Conservation (phyloP, 1,140 invertebrate genomes). For the Drosophila malerkotliana region DNA sequence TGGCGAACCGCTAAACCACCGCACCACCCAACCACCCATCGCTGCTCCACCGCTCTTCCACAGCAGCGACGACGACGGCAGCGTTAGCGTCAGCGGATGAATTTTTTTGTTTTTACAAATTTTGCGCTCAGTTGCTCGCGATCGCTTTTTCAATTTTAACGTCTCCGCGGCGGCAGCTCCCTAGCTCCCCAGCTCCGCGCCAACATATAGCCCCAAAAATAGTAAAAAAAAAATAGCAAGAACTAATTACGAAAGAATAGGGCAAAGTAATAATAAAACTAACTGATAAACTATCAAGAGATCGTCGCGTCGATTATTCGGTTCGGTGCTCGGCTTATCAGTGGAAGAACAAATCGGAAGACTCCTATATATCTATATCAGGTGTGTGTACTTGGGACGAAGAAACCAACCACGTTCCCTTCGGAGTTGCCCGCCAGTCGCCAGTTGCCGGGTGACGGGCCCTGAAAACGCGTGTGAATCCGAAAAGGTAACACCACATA, state of each 20-base stretch:
- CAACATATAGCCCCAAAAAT: slow-evolving; percentile 1
- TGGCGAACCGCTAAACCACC: slow-evolving; percentile 1
- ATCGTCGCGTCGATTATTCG: not conserved
- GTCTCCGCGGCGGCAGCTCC: slow-evolving; percentile 44
- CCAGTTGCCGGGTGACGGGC: slow-evolving; percentile 43
- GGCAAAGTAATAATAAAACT: not conserved
- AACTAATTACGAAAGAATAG: not conserved
- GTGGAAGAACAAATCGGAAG: slow-evolving; percentile 30
- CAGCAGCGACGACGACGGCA: slow-evolving; percentile 12
- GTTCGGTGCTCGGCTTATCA: slow-evolving; percentile 37
- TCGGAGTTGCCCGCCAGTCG: slow-evolving; percentile 35
- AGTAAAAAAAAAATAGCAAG: slow-evolving; percentile 16
- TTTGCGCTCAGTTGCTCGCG: slow-evolving; percentile 82
- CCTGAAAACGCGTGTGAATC: slow-evolving; percentile 34
- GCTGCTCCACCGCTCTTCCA: slow-evolving; percentile 32
- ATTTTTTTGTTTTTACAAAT: slow-evolving; percentile 75
- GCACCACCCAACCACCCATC: slow-evolving; percentile 13
- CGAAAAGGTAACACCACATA: slow-evolving; percentile 26
- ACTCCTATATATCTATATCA: slow-evolving; percentile 2
- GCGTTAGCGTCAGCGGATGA: slow-evolving; percentile 15
- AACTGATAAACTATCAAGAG: slow-evolving; percentile 49
- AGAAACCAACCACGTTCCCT: slow-evolving; percentile 45
- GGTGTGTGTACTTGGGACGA: slow-evolving; percentile 16
- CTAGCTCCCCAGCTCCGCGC: not conserved
- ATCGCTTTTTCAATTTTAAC: slow-evolving; percentile 83